phyloP scores from a whole-genome alignment of 2,797 vertebrate species.

The Schizothorax lantsangensis region DNA sequence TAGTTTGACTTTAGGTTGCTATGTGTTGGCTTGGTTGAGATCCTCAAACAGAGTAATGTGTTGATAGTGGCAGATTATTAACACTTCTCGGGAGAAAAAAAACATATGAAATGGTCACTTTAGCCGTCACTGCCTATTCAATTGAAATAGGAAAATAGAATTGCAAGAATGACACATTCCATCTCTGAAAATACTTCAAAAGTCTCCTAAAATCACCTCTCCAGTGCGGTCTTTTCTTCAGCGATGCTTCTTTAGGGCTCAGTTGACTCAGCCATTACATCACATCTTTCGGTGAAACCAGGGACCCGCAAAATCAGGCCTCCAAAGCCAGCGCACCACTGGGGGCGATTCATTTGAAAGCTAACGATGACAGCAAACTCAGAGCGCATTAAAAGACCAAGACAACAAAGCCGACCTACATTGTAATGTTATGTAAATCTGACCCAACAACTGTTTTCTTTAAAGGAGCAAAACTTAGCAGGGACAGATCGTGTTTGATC shows the following conservation, averaged over 20 bases:
- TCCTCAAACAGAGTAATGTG: neutral
- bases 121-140: neutral
- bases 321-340: slow-evolving; percentile 71
- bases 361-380: slow-evolving; percentile 74
- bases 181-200: neutral
- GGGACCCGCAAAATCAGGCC: slow-evolving; percentile 75
- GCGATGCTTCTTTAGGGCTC: slow-evolving; percentile 62
- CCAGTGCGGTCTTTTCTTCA: slow-evolving; percentile 14
- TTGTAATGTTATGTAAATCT: slow-evolving; percentile 82
- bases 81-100: neutral
- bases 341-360: slow-evolving; percentile 76
- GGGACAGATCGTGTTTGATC: slow-evolving; percentile 73
- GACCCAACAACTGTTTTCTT: slow-evolving; percentile 76
- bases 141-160: neutral
- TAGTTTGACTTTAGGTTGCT: no score
- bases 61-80: neutral
- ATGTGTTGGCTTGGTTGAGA: neutral
- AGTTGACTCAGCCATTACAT: slow-evolving; percentile 75
- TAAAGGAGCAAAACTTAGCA: slow-evolving; percentile 61
- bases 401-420: slow-evolving; percentile 69
- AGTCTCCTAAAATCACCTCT: slow-evolving; percentile 13
- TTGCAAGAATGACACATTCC: neutral
- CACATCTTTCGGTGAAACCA: slow-evolving; percentile 72
- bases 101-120: neutral
- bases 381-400: slow-evolving; percentile 53